Conservation (phyloP, 2,797 vertebrate genomes). For the Ceyx erithaca region DNA sequence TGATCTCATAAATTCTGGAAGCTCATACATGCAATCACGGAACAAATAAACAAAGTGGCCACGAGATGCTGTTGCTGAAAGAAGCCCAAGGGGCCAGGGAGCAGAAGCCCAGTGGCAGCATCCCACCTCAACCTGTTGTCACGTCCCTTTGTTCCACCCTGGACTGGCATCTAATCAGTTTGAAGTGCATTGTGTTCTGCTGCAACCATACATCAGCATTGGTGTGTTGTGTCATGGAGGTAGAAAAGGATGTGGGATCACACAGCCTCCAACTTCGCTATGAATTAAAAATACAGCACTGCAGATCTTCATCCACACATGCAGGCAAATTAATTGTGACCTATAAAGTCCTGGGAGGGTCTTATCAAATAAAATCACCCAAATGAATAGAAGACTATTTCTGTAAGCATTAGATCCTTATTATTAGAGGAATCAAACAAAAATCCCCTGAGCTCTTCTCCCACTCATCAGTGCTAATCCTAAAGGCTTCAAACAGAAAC, state of each 20-base stretch:
- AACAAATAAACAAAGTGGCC: slow-evolving; percentile 81
- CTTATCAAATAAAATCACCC: not conserved
- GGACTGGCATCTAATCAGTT: not conserved
- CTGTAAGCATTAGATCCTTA: not conserved
- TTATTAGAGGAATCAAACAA: not conserved
- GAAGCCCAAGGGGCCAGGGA: slow-evolving; percentile 60
- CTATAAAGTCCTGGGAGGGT: not conserved
- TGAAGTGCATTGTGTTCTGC: not conserved
- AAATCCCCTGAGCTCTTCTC: not conserved
- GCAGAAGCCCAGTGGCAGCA: slow-evolving; percentile 12
- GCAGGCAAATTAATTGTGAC: fast-evolving
- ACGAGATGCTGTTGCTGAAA: slow-evolving; percentile 41
- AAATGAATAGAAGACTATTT: not conserved
- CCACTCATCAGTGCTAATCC: not conserved
- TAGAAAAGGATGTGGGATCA: not conserved
- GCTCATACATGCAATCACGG: slow-evolving; percentile 73
- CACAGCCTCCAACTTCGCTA: not conserved
- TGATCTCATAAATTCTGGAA: slow-evolving; percentile 82
- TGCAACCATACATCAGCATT: not conserved
- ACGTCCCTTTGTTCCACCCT: not conserved
- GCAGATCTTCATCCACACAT: not conserved
- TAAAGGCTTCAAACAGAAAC: not conserved
- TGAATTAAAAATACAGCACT: not conserved
- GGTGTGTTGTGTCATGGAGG: not conserved
- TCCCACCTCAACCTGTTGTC: not conserved